Evolutionary conservation across 2,113 vertebrate species (phyloP).

Genomic region (Nettapus auritus): DNA sequence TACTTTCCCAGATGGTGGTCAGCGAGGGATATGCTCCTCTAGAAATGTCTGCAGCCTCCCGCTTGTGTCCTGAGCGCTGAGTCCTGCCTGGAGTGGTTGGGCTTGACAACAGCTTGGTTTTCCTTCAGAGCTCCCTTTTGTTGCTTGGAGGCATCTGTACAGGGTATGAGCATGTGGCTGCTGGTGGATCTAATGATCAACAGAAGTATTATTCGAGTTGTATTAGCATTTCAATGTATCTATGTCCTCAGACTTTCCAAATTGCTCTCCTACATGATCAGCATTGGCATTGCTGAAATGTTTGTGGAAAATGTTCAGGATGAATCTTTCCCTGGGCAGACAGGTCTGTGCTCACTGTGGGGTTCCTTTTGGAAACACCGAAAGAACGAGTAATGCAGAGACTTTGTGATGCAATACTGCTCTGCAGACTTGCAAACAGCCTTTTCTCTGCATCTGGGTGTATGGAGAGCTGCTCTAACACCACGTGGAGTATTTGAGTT

Average conservation of each 20-base stretch:
- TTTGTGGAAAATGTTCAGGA: neutral
- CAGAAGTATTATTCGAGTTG: neutral
- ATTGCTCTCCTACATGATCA: fast-evolving
- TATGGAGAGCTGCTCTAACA: neutral
- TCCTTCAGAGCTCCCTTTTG: neutral
- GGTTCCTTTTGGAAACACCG: too few species aligned
- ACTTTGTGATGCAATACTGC: neutral
- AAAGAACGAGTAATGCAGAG: neutral
- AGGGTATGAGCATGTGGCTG: neutral
- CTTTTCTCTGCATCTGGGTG: neutral
- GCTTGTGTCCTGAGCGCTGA: neutral
- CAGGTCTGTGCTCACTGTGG: neutral
- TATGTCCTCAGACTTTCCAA: neutral
- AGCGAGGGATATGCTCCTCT: neutral
- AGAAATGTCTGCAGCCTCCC: neutral
- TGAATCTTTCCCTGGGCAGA: neutral
- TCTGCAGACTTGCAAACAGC: neutral
- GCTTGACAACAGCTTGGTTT: neutral
- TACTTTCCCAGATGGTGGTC: neutral
- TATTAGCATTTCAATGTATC: neutral
- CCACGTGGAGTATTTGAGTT: neutral
- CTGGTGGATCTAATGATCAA: neutral
- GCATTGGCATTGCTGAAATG: neutral
- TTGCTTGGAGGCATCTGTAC: neutral
- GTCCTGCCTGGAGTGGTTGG: neutral